These are phyloP conservation scores for Rhamnusium bicolor DNA, from an alignment of 2,888 invertebrate species.

Conservation along the genomic window DNA sequence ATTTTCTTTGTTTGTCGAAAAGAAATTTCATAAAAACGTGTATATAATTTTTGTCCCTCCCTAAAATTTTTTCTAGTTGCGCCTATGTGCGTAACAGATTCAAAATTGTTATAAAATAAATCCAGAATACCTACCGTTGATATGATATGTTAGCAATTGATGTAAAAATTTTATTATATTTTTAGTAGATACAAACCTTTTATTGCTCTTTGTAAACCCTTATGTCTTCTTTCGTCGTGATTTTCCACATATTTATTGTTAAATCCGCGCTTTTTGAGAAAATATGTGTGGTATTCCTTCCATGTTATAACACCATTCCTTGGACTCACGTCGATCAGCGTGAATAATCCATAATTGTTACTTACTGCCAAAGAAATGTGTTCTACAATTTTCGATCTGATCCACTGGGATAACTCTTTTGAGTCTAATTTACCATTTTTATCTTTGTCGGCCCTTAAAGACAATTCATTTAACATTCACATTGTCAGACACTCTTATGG, in stretches of 20 bases:
- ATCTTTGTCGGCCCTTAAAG: conserved; percentile 77
- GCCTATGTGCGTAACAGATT: too few relatives aligned
- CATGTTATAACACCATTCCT: conserved; percentile 82
- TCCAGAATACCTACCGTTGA: too few relatives aligned
- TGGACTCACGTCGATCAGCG: conserved; percentile 78
- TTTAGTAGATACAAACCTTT: conserved; percentile 71
- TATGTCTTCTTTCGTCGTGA: conserved; percentile 79
- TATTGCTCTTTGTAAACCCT: conserved; percentile 76
- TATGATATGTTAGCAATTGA: too few relatives aligned
- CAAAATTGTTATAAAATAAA: too few relatives aligned
- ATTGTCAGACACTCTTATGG: too few relatives aligned
- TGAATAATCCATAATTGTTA: conserved; percentile 79
- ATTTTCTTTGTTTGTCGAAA: too few relatives aligned
- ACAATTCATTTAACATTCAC: too few relatives aligned
- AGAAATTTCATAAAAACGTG: too few relatives aligned
- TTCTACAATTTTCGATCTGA: conserved; percentile 78
- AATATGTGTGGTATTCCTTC: conserved; percentile 86
- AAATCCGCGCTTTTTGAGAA: conserved; percentile 80
- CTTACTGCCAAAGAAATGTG: conserved; percentile 80
- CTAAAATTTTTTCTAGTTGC: too few relatives aligned
- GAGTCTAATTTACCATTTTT: conserved; percentile 74
- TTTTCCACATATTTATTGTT: conserved; percentile 77
- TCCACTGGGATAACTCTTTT: conserved; percentile 79
- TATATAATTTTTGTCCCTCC: too few relatives aligned
- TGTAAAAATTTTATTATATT: too few relatives aligned